Percentiles rank a stretch among this genome's conserved stretches.
These are phyloP conservation scores for Rotaria magnacalcarata DNA, from an alignment of 2,888 invertebrate genomes.

Conservation along the genomic window DNA sequence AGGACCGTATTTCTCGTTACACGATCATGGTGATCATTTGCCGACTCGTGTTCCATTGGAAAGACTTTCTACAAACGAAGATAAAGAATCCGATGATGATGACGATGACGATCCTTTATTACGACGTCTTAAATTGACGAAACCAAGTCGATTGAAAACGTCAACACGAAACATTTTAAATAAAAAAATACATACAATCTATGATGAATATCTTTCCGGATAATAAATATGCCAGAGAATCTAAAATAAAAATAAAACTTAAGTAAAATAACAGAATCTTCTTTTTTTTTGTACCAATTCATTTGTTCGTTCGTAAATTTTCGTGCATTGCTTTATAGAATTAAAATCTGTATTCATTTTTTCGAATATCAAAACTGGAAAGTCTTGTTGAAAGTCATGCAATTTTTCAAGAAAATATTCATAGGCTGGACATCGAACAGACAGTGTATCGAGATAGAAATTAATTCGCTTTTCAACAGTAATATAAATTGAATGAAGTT, in stretches of 20 bases:
- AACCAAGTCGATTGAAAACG: conserved; percentile 10
- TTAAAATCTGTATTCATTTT: neutral
- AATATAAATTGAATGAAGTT: conserved; percentile 26
- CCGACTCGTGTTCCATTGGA: neutral
- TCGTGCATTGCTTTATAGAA: neutral
- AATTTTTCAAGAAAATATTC: conserved; percentile 9
- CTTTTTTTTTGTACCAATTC: neutral
- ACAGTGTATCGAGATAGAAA: conserved; percentile 3
- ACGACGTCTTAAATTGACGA: conserved; percentile 7
- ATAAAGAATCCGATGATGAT: neutral
- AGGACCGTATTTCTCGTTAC: neutral
- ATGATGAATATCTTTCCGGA: neutral
- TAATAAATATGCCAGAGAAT: conserved; percentile 28
- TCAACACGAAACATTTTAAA: neutral
- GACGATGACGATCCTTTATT: conserved; percentile 21
- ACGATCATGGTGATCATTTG: conserved; percentile 32
- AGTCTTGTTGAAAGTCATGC: neutral
- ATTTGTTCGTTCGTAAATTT: neutral
- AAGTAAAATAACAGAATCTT: neutral
- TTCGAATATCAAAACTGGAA: neutral
- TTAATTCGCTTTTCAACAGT: conserved; percentile 28
- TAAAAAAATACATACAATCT: neutral
- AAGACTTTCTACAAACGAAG: neutral
- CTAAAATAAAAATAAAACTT: neutral
- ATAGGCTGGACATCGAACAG: neutral